Conservation (phyloP, 2,113 vertebrate genomes). For the Delphinapterus leucas region DNA sequence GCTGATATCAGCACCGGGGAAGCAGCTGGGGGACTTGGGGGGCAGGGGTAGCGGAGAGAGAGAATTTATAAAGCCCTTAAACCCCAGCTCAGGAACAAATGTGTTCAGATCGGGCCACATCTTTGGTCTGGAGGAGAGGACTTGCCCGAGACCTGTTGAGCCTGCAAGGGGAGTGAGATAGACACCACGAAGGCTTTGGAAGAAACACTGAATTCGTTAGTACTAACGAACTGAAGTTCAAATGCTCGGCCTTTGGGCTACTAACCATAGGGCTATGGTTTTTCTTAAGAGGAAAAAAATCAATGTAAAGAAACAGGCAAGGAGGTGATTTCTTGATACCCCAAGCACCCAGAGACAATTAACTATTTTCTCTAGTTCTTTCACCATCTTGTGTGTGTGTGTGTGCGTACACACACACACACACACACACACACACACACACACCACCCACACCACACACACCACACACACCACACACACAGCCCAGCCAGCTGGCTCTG, state of each 20-base stretch:
- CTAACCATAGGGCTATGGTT: not conserved
- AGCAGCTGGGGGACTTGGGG: not conserved
- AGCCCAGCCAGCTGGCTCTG: not conserved
- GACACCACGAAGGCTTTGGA: not conserved
- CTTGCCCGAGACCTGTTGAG: not conserved
- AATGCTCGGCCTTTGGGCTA: not conserved
- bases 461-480: too few relatives aligned
- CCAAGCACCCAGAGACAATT: not conserved
- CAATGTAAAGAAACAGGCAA: not conserved
- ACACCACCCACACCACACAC: not conserved
- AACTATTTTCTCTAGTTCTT: not conserved
- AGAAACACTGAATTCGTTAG: not conserved
- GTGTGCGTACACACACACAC: not conserved
- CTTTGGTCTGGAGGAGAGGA: not conserved
- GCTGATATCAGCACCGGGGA: not conserved
- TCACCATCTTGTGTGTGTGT: not conserved
- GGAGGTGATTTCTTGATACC: not conserved
- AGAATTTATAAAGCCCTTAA: not conserved
- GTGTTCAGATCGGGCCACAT: not conserved
- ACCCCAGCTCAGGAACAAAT: not conserved
- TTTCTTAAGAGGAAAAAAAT: slow-evolving; percentile 1
- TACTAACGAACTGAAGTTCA: not conserved
- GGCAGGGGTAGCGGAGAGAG: not conserved
- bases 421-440: not conserved
- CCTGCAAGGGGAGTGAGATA: not conserved